phyloP scores from a whole-genome alignment of 1,140 invertebrate genomes.

The Heliconius eleuchia region DNA sequence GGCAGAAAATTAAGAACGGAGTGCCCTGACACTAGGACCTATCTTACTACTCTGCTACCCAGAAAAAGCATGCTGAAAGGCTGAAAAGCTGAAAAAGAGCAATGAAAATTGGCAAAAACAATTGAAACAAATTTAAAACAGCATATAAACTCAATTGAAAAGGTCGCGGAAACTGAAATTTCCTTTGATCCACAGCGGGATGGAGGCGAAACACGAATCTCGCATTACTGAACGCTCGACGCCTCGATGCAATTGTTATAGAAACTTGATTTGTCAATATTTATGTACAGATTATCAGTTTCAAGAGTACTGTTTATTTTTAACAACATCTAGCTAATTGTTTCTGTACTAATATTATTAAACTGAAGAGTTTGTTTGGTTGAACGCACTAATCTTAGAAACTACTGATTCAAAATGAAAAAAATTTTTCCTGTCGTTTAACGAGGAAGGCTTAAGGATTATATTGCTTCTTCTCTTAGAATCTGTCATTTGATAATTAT shows the following conservation, averaged over 20 bases:
- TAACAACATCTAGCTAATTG: background rate
- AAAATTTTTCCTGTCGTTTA: too few species aligned
- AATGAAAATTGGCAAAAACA: background rate
- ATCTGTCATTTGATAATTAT: too few species aligned
- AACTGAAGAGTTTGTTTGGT: too few species aligned
- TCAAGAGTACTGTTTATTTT: background rate
- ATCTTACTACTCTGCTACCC: too few species aligned
- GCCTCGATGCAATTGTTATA: slow-evolving; percentile 15
- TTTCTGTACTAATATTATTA: background rate
- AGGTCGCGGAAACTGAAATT: background rate
- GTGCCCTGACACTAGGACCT: too few species aligned
- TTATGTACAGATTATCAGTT: slow-evolving; percentile 12
- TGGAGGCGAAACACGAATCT: slow-evolving; percentile 12
- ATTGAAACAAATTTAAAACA: background rate
- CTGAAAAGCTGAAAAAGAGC: background rate
- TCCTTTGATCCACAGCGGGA: background rate
- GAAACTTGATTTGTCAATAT: slow-evolving; percentile 10
- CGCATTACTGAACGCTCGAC: slow-evolving; percentile 18
- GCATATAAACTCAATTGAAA: background rate
- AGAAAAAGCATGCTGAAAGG: too few species aligned
- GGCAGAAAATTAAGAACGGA: too few species aligned
- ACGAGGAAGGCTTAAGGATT: too few species aligned
- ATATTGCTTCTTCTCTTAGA: too few species aligned
- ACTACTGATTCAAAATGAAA: too few species aligned
- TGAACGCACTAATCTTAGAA: too few species aligned